Percentiles rank a stretch among this genome's conserved stretches.
Evolutionary conservation across 2,797 vertebrate genomes (phyloP).

Genomic region (Oreortyx pictus): DNA sequence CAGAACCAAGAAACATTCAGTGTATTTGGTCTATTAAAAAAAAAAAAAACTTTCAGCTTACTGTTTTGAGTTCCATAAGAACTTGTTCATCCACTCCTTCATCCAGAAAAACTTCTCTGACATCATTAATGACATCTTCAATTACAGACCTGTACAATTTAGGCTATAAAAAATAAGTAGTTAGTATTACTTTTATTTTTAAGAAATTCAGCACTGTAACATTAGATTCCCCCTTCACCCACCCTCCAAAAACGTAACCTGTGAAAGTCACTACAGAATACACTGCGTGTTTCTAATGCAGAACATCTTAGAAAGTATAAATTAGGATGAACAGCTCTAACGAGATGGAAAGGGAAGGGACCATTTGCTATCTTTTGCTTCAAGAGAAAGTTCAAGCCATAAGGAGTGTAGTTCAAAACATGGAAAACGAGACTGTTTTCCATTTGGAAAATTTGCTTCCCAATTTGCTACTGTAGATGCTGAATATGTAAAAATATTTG

Average conservation of each 20-base stretch:
- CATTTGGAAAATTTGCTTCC: neutral
- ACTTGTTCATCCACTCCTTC: conserved; percentile 99
- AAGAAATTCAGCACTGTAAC: neutral
- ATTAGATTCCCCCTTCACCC: neutral
- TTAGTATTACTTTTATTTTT: neutral
- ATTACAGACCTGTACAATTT: conserved; percentile 97
- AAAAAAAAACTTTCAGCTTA: conserved; percentile 71
- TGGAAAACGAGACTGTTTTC: neutral
- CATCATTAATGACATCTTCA: conserved; percentile 98
- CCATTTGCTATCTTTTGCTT: fast-evolving
- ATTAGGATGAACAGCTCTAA: neutral
- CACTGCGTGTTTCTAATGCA: fast-evolving
- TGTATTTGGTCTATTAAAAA: neutral
- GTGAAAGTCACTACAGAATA: neutral
- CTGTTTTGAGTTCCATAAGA: conserved; percentile 96
- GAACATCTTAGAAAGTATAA: neutral
- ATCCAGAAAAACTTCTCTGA: conserved; percentile 97
- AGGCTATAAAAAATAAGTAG: conserved; percentile 81
- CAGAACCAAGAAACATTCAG: neutral
- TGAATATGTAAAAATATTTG: neutral
- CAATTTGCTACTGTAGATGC: neutral
- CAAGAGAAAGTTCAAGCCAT: neutral
- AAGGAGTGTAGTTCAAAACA: neutral
- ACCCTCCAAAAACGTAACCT: neutral
- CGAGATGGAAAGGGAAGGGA: neutral